Evolutionary conservation across 2,113 vertebrate species (phyloP).

Genomic region (Cyphomyrus discorhynchus): DNA sequence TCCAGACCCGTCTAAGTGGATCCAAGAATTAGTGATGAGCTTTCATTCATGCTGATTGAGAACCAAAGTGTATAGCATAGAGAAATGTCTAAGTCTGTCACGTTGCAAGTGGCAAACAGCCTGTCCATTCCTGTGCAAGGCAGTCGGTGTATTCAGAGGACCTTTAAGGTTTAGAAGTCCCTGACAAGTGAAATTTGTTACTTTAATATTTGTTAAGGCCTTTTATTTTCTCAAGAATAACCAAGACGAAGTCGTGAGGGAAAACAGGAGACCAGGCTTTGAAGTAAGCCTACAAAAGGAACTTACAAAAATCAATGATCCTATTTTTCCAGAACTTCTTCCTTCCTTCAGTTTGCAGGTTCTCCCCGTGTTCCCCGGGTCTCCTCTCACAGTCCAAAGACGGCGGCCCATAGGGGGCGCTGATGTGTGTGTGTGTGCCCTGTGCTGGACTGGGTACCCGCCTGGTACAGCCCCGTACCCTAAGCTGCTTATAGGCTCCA

Average conservation of each 20-base stretch:
- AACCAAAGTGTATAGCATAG: neutral
- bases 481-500: neutral
- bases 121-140: neutral
- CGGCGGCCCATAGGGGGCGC: neutral
- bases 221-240: neutral
- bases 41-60: neutral
- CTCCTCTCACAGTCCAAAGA: neutral
- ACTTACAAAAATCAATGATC: neutral
- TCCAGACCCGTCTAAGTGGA: neutral
- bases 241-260: neutral
- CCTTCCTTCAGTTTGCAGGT: neutral
- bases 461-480: neutral
- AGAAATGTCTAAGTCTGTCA: neutral
- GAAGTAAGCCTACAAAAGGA: neutral
- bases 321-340: neutral
- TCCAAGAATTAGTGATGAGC: neutral
- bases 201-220: neutral
- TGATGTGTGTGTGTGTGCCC: neutral
- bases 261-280: neutral
- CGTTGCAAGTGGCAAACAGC: neutral
- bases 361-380: neutral
- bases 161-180: slow-evolving; percentile 11
- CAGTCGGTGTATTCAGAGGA: neutral
- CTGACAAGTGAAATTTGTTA: neutral
- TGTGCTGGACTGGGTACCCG: neutral